phyloP scores from a whole-genome alignment of 2,888 invertebrate species.

The Sinhomidia bicolor region DNA sequence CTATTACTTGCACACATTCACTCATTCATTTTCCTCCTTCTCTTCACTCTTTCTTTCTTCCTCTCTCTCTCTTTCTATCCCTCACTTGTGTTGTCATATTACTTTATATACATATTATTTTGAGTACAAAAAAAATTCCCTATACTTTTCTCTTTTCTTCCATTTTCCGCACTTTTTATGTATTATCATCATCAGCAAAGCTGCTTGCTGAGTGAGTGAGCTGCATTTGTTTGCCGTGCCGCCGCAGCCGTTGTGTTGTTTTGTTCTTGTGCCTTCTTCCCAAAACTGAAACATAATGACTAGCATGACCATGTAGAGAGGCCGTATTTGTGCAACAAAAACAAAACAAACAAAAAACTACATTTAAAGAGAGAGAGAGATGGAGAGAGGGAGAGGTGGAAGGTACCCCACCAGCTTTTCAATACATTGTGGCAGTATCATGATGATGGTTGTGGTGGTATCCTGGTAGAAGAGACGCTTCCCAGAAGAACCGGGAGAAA shows the following conservation, averaged over 20 bases:
- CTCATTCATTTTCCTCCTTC: conserved; percentile 3
- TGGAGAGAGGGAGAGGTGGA: background rate
- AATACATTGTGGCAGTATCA: background rate
- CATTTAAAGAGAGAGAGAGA: background rate
- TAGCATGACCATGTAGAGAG: background rate
- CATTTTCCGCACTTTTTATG: background rate
- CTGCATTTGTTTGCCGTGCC: background rate
- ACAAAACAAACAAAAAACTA: background rate
- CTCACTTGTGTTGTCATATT: background rate
- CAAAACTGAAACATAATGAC: background rate
- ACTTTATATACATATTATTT: no score
- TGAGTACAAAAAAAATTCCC: background rate
- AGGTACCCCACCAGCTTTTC: conserved; percentile 11
- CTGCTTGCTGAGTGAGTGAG: background rate
- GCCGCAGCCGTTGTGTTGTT: background rate
- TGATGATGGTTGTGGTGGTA: background rate
- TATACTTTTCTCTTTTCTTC: background rate
- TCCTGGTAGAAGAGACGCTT: background rate
- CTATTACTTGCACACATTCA: conserved; percentile 67
- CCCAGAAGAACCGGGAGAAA: background rate
- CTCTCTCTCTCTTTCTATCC: no score
- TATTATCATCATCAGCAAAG: background rate
- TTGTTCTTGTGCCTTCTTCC: background rate
- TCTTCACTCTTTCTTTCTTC: background rate
- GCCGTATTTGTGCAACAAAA: background rate